Conservation (phyloP, 1,140 invertebrate species). For the Drosophila bocki region DNA sequence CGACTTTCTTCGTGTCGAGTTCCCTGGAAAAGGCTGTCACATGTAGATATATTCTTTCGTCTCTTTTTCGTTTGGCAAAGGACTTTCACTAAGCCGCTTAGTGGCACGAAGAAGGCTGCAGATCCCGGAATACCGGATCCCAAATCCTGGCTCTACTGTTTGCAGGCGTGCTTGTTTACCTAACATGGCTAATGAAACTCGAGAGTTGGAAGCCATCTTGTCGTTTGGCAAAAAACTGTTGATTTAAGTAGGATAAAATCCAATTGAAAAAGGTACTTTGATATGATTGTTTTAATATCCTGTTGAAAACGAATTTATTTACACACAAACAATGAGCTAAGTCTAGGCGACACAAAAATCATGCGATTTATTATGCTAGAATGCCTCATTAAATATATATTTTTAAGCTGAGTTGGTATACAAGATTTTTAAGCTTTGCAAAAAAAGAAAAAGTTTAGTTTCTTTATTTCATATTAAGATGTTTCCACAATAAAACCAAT, state of each 20-base stretch:
- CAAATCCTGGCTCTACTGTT: constrained; percentile 28
- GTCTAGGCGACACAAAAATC: not conserved
- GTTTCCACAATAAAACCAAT: not conserved
- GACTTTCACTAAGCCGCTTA: constrained; percentile 78
- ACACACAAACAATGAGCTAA: too few relatives aligned
- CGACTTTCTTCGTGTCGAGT: constrained; percentile 32
- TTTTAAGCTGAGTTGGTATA: not conserved
- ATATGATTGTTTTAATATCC: constrained; percentile 28
- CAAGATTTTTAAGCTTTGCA: not conserved
- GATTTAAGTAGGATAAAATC: constrained; percentile 31
- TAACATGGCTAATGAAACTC: constrained; percentile 76
- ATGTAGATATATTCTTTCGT: constrained; percentile 10
- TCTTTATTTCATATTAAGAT: not conserved
- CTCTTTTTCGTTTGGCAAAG: constrained; percentile 49
- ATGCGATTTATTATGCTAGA: not conserved
- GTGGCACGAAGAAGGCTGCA: constrained; percentile 32
- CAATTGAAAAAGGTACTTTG: constrained; percentile 4
- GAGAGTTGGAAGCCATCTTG: constrained; percentile 37
- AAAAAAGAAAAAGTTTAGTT: not conserved
- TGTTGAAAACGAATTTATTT: not conserved
- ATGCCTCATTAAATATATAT: not conserved
- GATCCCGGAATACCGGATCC: constrained; percentile 14
- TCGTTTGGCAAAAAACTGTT: constrained; percentile 25
- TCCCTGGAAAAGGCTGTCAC: constrained; percentile 27
- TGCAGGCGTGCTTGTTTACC: constrained; percentile 38